A percentile compares a stretch with the other conserved stretches of the same genome.
Evolutionary conservation across 2,888 invertebrate genomes (phyloP).

Genomic region (Torymus auratus): DNA sequence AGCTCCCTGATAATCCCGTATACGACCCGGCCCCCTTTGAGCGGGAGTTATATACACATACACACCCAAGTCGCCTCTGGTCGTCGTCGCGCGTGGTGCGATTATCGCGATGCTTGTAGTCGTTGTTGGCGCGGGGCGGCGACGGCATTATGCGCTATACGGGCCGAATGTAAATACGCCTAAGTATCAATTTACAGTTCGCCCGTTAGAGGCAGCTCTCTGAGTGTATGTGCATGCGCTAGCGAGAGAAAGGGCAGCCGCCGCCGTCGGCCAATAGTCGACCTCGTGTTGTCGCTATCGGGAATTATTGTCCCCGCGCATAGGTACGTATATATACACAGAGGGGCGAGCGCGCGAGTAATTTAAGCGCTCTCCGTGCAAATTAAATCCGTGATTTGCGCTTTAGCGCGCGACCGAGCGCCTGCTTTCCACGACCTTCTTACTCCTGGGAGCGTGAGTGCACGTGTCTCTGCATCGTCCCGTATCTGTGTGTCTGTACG

Average conservation of each 20-base stretch:
- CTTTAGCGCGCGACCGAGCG: not conserved
- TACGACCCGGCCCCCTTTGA: not conserved
- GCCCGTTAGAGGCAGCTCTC: conserved; percentile 15
- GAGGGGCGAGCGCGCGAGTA: not conserved
- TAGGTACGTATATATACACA: not conserved
- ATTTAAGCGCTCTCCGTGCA: not conserved
- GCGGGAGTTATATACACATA: not conserved
- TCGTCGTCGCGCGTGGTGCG: not conserved
- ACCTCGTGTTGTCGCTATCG: conserved; percentile 7
- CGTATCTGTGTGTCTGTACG: no score
- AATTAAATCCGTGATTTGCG: conserved; percentile 32
- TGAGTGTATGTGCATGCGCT: no score
- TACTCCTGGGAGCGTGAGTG: no score
- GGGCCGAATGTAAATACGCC: conserved; percentile 39
- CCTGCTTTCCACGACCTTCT: not conserved
- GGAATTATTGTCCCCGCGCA: conserved; percentile 14
- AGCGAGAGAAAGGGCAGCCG: not conserved
- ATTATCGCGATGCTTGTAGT: not conserved
- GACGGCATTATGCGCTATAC: not conserved
- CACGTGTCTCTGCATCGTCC: no score
- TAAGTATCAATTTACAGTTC: conserved; percentile 50
- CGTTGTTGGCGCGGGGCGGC: not conserved
- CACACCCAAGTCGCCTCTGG: conserved; percentile 5
- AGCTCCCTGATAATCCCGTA: conserved; percentile 30
- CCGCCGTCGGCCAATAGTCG: no score